phyloP scores from a whole-genome alignment of 2,888 invertebrate species.

The Conus canariensis region DNA sequence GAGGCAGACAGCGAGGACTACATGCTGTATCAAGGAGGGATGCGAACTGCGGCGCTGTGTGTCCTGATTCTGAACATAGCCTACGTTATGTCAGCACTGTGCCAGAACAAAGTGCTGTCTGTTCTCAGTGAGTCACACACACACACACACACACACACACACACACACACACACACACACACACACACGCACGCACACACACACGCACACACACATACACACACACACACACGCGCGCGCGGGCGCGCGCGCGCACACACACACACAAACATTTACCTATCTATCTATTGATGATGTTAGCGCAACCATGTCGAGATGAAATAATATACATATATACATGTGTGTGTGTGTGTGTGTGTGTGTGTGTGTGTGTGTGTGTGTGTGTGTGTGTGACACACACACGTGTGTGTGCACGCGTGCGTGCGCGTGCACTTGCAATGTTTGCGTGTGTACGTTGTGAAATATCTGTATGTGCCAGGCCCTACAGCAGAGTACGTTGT shows the following conservation, averaged over 20 bases:
- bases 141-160: too few relatives aligned
- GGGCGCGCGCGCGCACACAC: too few relatives aligned
- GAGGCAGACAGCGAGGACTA: neutral
- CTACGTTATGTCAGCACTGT: neutral
- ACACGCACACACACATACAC: too few relatives aligned
- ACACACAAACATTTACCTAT: too few relatives aligned
- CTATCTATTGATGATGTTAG: too few relatives aligned
- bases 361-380: slow-evolving; percentile 18
- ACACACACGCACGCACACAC: too few relatives aligned
- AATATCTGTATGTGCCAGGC: neutral
- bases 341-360: slow-evolving; percentile 14
- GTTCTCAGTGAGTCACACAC: neutral
- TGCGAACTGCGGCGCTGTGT: neutral
- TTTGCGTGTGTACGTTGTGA: neutral
- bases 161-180: too few relatives aligned
- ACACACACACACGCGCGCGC: too few relatives aligned
- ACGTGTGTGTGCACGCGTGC: neutral
- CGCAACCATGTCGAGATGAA: too few relatives aligned
- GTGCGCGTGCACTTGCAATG: neutral
- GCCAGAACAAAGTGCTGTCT: slow-evolving; percentile 18
- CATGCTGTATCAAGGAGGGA: neutral
- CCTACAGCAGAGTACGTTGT: neutral
- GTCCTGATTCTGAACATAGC: slow-evolving; percentile 3
- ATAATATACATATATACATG: neutral
- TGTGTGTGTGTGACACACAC: too few relatives aligned